Base-by-base conservation (phyloP, 2,888 invertebrate genomes). In the Meandrusa payeni region DNA sequence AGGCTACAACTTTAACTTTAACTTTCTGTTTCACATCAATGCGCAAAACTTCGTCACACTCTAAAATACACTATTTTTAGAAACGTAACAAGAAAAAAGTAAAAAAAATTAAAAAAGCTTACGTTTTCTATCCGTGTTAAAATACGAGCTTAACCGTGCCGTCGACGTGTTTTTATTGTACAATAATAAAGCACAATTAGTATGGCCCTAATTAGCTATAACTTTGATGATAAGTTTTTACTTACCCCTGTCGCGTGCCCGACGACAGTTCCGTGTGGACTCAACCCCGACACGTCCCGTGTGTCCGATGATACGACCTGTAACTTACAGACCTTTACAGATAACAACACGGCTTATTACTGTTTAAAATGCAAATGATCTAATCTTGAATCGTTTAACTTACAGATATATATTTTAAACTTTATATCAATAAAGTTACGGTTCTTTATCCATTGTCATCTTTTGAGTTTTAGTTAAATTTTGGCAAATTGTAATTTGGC, bases 151-250 rank as follows among this genome's bases (percentile, higher is more conserved):
- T 60, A 4, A 27, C 17, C 64, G 63, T 60, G 63, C 57, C 49
- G 59, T 54, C 47, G 56, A 56, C 59, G 66, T 59, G 55, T 61
- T 61, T 36, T 55, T 59, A 50, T 64, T 61, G 61, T 59, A 60
- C 57, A 52, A 60, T 59, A 56, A 70, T 76, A 77, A 79, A 76
- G 59, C 66, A 69, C 70, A 73, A 76, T 76, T 73, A 76, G 67
- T 62, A 59, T 58, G 60, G 55, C 53, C 61, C 67, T 81, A 78
- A 81, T 81, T 80, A 78, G 73, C 64, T 63, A 59, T 66, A 64
- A 69, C 63, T 66, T 32, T 61, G 64, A 59, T 69, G 81, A 81
- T 81, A 81, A 77, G 71, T 69, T 76, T 80, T 77, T 76, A 76
- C 75, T 69, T 73, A 66, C 69, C 51, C 48, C 49, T 47, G 61